Base-by-base conservation (phyloP, 2,797 vertebrate genomes). In the Hypotaenidia okinawae region DNA sequence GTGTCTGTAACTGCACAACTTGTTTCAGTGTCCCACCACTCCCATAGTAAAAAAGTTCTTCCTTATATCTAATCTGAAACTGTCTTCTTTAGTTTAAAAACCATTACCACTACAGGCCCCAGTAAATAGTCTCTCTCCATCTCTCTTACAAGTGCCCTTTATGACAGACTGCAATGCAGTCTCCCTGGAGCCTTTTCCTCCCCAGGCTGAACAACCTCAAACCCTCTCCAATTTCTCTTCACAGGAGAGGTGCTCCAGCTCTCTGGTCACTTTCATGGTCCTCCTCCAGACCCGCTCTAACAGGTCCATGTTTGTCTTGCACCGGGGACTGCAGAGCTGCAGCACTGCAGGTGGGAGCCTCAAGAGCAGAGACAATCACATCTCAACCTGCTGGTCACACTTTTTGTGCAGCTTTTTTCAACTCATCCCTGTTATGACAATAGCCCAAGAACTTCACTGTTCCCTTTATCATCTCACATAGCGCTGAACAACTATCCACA, bases 21-120 rank as follows among this genome's bases (percentile, higher is more conserved):
- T 23, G 18, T 63, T 39, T 11, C 54, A 55, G 32, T 21, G 37
- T 13, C 37, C 76, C 76, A 63, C 6, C 28, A 51, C 19, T 7
- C 11, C 52, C 37, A 32, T 1, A 18, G 47, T 47, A 37, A 87
- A 72, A 41, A 67, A 24, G 12, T 16, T 6, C 2, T 54, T 84
- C 39, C 32, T 59, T 61, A 16, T 81, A 39, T 64, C 14, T 69
- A 10, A 69, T 47, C 22, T 66, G 66, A 88, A 59, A 16, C 9
- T 13, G 25, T 33, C 5, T 2, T 37, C 11, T 52, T 78, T 30
- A 45, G 25, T 52, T 68, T 61, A 63, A 87, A 87, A 91, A 41
- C 4, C 0, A 0, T 37, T 49, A 51, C 6, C 39, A 27, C 49
- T 30, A 59, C 6, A 30, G 55, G n/a, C 6, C 18, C 11, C 35